Conservation (phyloP, 2,113 vertebrate species). For the Sigmodon hispidus region DNA sequence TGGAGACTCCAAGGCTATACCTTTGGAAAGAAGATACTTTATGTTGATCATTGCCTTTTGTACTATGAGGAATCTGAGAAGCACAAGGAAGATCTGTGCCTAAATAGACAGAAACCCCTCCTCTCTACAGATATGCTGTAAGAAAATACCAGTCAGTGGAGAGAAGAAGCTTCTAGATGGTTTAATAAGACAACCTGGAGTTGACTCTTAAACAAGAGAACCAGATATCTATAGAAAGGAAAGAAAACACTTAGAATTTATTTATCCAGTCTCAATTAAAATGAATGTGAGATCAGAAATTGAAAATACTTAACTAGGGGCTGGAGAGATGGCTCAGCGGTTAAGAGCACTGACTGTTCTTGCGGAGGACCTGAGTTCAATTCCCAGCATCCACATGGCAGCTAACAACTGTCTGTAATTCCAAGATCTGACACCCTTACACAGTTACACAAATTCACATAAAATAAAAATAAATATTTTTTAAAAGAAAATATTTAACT, state of each 20-base stretch:
- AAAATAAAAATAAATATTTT: too few relatives aligned
- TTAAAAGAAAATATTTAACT: too few relatives aligned
- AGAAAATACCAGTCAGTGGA: background rate
- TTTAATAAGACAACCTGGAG: background rate
- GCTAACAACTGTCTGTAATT: too few relatives aligned
- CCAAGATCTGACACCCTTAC: too few relatives aligned
- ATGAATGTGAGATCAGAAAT: constrained; percentile 44
- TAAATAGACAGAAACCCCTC: background rate
- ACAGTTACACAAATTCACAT: too few relatives aligned
- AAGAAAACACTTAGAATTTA: background rate
- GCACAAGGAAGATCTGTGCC: background rate
- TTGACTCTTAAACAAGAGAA: background rate
- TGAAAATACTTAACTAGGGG: constrained; percentile 55
- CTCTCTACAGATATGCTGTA: background rate
- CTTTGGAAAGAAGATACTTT: constrained; percentile 14
- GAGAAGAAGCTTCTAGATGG: background rate
- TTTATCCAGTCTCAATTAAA: constrained; percentile 34
- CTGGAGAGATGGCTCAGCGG: too few relatives aligned
- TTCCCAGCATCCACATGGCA: too few relatives aligned
- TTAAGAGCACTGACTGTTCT: too few relatives aligned
- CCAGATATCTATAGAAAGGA: background rate
- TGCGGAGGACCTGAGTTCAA: too few relatives aligned
- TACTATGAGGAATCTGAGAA: background rate
- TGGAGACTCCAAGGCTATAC: background rate
- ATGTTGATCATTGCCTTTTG: background rate